Evolutionary conservation across 2,888 invertebrate species (phyloP).

Genomic region (Amphipyra berbera): DNA sequence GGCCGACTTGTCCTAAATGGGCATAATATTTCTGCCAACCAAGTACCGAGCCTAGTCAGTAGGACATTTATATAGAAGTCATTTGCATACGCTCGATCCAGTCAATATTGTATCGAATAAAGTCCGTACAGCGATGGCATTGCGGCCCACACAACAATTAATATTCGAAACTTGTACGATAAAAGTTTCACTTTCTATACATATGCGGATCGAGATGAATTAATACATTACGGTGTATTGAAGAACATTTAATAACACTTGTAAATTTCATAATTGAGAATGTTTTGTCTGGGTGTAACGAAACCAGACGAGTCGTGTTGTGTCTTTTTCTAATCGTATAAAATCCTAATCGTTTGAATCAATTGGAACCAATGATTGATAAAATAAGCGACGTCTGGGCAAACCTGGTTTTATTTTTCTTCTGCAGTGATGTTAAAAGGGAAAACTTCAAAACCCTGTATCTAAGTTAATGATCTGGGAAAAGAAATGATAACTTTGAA

Average conservation of each 20-base stretch:
- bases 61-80: not conserved
- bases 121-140: constrained; percentile 28
- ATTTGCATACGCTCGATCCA: constrained; percentile 31
- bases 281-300: constrained; percentile 8
- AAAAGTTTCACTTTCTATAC: constrained; percentile 81
- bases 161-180: constrained; percentile 74
- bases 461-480: too few relatives aligned
- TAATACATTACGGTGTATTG: constrained; percentile 29
- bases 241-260: constrained; percentile 27
- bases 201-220: constrained; percentile 49
- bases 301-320: constrained; percentile 1
- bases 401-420: not conserved
- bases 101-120: constrained; percentile 12
- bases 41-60: not conserved
- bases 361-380: constrained; percentile 29
- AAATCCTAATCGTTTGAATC: constrained; percentile 16
- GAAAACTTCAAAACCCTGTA: too few relatives aligned
- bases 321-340: constrained; percentile 1
- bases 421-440: too few relatives aligned
- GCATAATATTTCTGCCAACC: constrained; percentile 16
- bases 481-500: too few relatives aligned
- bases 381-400: constrained; percentile 15
- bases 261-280: constrained; percentile 2
- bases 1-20: constrained; percentile 2
- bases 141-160: constrained; percentile 71